phyloP scores from a whole-genome alignment of 2,113 vertebrate genomes.

The Ophiodon elongatus region DNA sequence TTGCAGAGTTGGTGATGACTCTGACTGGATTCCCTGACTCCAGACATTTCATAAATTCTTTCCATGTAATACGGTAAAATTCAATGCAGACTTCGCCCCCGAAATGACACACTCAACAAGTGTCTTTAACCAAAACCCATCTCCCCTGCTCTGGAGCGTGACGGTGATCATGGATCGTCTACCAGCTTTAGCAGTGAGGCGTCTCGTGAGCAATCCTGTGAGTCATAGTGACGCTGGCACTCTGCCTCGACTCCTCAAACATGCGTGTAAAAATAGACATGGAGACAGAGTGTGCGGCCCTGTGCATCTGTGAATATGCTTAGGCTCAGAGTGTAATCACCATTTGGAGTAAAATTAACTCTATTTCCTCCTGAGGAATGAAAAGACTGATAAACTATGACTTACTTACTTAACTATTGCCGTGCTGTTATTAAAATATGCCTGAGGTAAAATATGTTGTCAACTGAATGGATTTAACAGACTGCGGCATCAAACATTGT shows the following conservation, averaged over 20 bases:
- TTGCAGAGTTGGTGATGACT: neutral
- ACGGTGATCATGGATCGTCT: conserved; percentile 39
- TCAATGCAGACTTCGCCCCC: neutral
- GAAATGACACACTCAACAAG: conserved; percentile 18
- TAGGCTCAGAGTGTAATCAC: conserved; percentile 35
- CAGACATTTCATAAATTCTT: conserved; percentile 6
- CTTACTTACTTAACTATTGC: neutral
- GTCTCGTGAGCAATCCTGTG: conserved; percentile 66
- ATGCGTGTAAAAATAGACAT: conserved; percentile 76
- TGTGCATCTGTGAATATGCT: conserved; percentile 59
- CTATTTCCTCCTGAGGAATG: conserved; percentile 1
- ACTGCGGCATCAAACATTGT: conserved; percentile 3
- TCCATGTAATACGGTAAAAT: neutral
- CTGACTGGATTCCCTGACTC: neutral
- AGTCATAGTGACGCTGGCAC: conserved; percentile 72
- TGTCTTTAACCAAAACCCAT: conserved; percentile 1
- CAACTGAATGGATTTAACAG: conserved; percentile 14
- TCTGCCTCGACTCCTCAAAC: conserved; percentile 66
- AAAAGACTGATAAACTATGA: conserved; percentile 5
- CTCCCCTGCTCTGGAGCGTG: conserved; percentile 15
- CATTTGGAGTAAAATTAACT: conserved; percentile 12
- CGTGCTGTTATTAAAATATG: neutral
- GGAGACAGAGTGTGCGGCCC: conserved; percentile 64
- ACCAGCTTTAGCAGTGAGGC: conserved; percentile 46
- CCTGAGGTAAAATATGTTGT: neutral